Base-by-base conservation (phyloP, 2,113 vertebrate species). In the Salvelinus sp. region DNA sequence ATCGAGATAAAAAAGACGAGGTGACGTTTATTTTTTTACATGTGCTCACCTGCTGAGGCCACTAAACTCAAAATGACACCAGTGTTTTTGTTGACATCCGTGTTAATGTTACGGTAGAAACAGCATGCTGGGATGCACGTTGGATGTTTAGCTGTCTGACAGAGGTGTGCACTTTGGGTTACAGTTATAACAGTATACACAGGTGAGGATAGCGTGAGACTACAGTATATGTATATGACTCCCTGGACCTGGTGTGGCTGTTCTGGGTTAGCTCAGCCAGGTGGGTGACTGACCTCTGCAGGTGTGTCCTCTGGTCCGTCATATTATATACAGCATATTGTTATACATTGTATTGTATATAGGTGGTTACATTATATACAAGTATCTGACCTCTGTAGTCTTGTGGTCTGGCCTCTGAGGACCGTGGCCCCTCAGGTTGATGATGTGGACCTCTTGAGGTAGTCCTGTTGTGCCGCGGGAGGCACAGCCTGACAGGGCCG, bases 401-500 rank as follows among this genome's bases (percentile, higher is more conserved):
- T 75, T 87, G 77, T 87, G 91, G 76, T 88, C 88, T 1, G 90
- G 86, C 22, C 87, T 89, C 38, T 10, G 9, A 18, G 94, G 85
- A 50, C 74, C 82, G 0, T 86, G 74, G 44, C 86, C 83, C 74
- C 93, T 93, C 78, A 99, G 94, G 91, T 98, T 98, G 88, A 99
- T 92, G 89, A 99, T 33, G 0, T 99, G 98, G 75, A 99, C 96
- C 80, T 99, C 98, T 77, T 96, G 95, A 0, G 94, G 94, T 44
- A 96, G 90, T 60, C 82, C 86, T 0, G 79, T 88, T 0, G 97
- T 98, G 85, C 95, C 96, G 68, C 94, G 90, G 90, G 96, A 98
- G 25, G 97, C 96, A 28, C 98, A 98, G 84, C 97, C 98, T 0
- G 97, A 97, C 74, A 96, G 76, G 66, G 92, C 94, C 0, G 95